Conservation (phyloP, 2,888 invertebrate genomes). For the Cerastis rubricosa region DNA sequence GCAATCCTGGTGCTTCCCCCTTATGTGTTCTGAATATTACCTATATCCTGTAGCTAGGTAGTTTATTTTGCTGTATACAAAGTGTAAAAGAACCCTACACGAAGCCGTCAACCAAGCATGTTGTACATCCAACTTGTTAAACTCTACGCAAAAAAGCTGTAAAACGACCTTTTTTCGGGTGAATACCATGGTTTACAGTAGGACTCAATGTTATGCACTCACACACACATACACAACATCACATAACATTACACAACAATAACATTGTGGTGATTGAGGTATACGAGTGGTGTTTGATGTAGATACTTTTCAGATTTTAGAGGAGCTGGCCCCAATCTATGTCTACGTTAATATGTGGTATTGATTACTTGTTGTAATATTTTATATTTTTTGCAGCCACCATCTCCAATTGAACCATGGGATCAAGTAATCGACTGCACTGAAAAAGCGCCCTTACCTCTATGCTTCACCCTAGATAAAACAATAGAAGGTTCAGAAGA, state of each 20-base stretch:
- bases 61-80: background rate
- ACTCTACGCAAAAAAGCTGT: background rate
- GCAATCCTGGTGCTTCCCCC: no score
- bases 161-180: background rate
- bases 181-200: background rate
- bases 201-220: background rate
- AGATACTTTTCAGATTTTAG: background rate
- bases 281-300: background rate
- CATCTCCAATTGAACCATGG: slow-evolving; percentile 78
- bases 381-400: slow-evolving; percentile 78
- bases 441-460: slow-evolving; percentile 73
- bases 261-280: no score
- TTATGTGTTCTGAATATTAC: background rate
- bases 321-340: background rate
- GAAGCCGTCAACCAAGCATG: background rate
- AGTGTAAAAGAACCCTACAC: background rate
- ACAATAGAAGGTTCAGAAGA: slow-evolving; percentile 82
- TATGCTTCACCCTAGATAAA: slow-evolving; percentile 32
- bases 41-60: background rate
- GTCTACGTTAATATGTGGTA: background rate
- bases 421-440: slow-evolving; percentile 79
- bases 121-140: background rate
- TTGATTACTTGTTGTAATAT: background rate
- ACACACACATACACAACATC: no score
- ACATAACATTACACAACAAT: no score